Evolutionary conservation across 2,113 vertebrate species (phyloP).

Genomic region (Tenebrosternarchus preto): DNA sequence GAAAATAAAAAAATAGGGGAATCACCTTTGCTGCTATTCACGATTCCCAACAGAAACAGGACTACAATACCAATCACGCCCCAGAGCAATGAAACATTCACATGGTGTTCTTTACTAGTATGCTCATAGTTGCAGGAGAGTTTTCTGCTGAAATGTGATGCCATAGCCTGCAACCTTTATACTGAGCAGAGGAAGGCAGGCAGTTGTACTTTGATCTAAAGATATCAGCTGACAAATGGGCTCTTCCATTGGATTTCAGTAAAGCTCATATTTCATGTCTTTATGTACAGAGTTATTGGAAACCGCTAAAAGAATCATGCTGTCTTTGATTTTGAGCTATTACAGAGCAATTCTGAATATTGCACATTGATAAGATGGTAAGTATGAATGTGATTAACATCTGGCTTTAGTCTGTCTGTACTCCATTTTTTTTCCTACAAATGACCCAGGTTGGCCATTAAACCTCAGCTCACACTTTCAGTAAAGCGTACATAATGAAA

Average conservation of each 20-base stretch:
- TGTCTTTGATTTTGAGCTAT: conserved; percentile 1
- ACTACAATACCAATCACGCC: conserved; percentile 22
- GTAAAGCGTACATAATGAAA: background rate
- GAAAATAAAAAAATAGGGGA: conserved; percentile 59
- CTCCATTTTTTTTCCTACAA: background rate
- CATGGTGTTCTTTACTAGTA: conserved; percentile 1
- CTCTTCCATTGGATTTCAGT: conserved; percentile 5
- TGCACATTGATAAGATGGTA: background rate
- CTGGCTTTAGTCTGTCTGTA: background rate
- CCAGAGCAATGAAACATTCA: conserved; percentile 35
- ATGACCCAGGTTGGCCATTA: background rate
- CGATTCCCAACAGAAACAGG: conserved; percentile 30
- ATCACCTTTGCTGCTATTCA: conserved; percentile 60
- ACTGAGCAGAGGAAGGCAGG: background rate
- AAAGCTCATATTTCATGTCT: background rate
- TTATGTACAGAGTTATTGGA: background rate
- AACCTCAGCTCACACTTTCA: background rate
- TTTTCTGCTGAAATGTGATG: background rate
- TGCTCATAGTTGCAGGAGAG: background rate
- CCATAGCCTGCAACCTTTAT: conserved; percentile 5
- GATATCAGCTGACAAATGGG: conserved; percentile 1
- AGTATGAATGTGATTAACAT: background rate
- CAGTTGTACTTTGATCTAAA: background rate
- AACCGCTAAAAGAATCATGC: background rate
- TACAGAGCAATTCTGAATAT: background rate